Evolutionary conservation across 2,888 invertebrate genomes (phyloP).

Genomic region (Lycaena phlaeas): DNA sequence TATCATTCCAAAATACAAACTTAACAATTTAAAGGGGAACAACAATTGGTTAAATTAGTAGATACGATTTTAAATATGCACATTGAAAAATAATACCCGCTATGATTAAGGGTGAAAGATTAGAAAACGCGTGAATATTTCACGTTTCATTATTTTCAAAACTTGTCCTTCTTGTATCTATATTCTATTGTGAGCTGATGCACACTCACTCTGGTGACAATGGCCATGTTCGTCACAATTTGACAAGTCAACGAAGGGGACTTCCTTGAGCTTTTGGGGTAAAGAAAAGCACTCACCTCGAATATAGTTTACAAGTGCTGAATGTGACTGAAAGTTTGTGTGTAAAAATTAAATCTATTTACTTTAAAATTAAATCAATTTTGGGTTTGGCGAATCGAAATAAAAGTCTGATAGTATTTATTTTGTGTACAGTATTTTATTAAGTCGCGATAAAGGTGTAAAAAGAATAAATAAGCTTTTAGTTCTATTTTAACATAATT

Average conservation of each 20-base stretch:
- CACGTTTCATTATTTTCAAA: constrained; percentile 48
- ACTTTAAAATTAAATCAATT: too few species aligned
- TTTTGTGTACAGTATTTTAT: too few species aligned
- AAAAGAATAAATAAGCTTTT: too few species aligned
- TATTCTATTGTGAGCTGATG: constrained; percentile 47
- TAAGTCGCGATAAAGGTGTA: too few species aligned
- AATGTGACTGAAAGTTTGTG: not conserved
- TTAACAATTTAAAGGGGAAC: constrained; percentile 17
- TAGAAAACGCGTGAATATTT: constrained; percentile 46
- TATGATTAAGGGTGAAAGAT: constrained; percentile 32
- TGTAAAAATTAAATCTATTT: too few species aligned
- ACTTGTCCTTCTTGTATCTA: constrained; percentile 51
- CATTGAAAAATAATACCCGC: constrained; percentile 33
- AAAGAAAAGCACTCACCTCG: constrained; percentile 19
- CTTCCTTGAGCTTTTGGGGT: constrained; percentile 34
- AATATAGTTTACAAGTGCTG: constrained; percentile 9
- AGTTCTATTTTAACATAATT: too few species aligned
- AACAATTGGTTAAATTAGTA: constrained; percentile 32
- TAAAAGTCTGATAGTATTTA: too few species aligned
- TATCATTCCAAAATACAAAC: not conserved
- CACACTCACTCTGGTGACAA: constrained; percentile 54
- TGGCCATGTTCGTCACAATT: constrained; percentile 44
- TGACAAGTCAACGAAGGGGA: constrained; percentile 46
- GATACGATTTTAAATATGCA: constrained; percentile 32
- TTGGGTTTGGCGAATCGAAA: too few species aligned